These are phyloP conservation scores for Cheilosia soror DNA, from an alignment of 2,888 invertebrate species.

Conservation along the genomic window DNA sequence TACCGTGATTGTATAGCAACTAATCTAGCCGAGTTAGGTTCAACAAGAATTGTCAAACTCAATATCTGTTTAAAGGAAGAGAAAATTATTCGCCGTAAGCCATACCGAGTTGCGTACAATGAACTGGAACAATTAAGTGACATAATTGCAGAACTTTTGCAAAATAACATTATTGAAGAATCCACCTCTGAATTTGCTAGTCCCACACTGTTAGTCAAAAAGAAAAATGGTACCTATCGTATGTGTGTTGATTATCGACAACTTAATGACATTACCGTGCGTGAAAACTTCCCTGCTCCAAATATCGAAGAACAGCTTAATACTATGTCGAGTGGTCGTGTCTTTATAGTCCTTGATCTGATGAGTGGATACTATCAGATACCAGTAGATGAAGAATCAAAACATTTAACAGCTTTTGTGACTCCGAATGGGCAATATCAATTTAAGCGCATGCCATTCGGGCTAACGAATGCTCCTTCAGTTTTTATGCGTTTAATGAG, in stretches of 20 bases:
- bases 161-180: background rate
- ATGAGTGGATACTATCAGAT: constrained; percentile 18
- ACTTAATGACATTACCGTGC: constrained; percentile 3
- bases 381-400: background rate
- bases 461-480: constrained; percentile 76
- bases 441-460: constrained; percentile 72
- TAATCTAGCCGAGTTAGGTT: constrained; percentile 9
- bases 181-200: background rate
- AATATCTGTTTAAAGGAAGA: constrained; percentile 29
- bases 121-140: background rate
- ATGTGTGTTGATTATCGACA: constrained; percentile 1
- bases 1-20: background rate
- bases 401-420: constrained; percentile 76
- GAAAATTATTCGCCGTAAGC: constrained; percentile 15
- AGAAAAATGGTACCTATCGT: constrained; percentile 28
- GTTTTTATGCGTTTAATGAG: constrained; percentile 70
- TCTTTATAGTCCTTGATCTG: constrained; percentile 44
- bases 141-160: background rate
- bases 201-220: constrained; percentile 5
- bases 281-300: constrained; percentile 14
- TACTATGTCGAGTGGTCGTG: constrained; percentile 9
- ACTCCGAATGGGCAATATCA: constrained; percentile 78
- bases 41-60: background rate
- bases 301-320: constrained; percentile 48
- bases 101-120: constrained; percentile 12